Evolutionary conservation across 2,113 vertebrate species (phyloP), one percentile per base, ranked within the genome.

Genomic region (Mastomys natalensis): DNA sequence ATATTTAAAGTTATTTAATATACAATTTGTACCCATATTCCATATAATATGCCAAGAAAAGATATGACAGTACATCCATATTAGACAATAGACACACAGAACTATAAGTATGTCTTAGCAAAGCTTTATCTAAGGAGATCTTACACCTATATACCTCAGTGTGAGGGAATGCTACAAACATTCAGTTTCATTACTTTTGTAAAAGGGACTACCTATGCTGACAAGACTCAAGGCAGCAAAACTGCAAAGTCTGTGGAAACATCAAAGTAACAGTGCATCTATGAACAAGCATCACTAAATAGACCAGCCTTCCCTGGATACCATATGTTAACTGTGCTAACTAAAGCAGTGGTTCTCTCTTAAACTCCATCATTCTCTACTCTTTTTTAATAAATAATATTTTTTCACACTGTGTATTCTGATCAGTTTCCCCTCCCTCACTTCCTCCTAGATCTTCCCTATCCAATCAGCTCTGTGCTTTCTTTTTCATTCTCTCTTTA

Each of bases 11-110:
- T 17, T 80, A 31, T 77, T 84, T 37, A 40, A 34, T 37, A 60
- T 66, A 95, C 85, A 96, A 81, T 16, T 62, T 48, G 40, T 22
- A 91, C 15, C 62, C 87, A 80, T 21, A 72, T 58, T 74, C 43
- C 87, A 37, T n/a, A 68, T 76, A 64, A 53, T 10, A 34, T 80
- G 19, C n/a, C 45, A 91, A 82, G 22, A 60, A 87, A 90, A 93
- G 7, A 82, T 74, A 19, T 51, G 31, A 91, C 31, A 4, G 13
- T 31, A 66, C 89, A 58, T 77, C 0, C 58, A 3, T 66, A 16
- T 34, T 74, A 64, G 81, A 90, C 6, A 84, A 62, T 17, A 62
- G 22, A 29, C 19, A 90, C 24, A 88, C 0, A 53, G 55, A 93
- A 40, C 16, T 43, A 77, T 5, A 78, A 87, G 34, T 1, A 70